Evolutionary conservation across 2,113 vertebrate species (phyloP).

Genomic region (Chrysemys picta): DNA sequence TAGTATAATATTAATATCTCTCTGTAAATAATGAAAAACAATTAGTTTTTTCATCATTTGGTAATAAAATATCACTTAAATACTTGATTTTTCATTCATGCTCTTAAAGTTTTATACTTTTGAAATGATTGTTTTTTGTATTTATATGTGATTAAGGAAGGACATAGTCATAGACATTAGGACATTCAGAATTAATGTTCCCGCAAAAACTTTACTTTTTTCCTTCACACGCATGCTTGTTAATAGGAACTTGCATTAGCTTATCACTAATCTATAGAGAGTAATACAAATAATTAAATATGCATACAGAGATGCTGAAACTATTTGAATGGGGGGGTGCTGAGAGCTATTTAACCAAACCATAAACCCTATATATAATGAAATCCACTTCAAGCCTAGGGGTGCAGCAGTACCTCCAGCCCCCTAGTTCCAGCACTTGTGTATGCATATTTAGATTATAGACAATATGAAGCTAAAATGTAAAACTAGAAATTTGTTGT

Average conservation of each 20-base stretch:
- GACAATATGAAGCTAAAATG: not conserved
- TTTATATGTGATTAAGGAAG: not conserved
- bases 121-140: not conserved
- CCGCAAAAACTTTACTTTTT: not conserved
- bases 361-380: too few species aligned
- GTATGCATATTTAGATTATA: not conserved
- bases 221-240: not conserved
- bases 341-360: too few species aligned
- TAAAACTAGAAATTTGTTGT: not conserved
- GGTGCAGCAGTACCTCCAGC: too few species aligned
- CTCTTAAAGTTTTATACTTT: not conserved
- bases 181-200: not conserved
- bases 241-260: not conserved
- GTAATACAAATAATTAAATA: not conserved
- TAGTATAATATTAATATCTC: not conserved
- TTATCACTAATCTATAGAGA: not conserved
- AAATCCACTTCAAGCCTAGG: too few species aligned
- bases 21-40: not conserved
- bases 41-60: not conserved
- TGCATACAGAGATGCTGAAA: not conserved
- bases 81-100: not conserved
- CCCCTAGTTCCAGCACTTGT: too few species aligned
- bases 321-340: too few species aligned
- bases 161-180: fast-evolving
- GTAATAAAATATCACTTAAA: not conserved